Conservation (phyloP, 2,797 vertebrate species). For the Anolis apletophallus region DNA sequence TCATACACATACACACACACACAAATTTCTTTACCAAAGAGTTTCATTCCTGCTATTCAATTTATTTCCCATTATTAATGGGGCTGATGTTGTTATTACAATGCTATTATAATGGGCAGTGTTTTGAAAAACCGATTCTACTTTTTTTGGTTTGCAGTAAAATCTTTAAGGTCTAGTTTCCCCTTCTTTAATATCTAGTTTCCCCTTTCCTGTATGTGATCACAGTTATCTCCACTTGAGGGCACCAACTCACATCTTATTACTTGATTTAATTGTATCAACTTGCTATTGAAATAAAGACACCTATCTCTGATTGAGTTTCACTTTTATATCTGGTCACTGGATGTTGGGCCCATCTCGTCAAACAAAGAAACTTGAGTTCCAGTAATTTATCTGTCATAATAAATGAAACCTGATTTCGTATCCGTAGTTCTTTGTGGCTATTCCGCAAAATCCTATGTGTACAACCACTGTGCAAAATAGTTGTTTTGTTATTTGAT, state of each 20-base stretch:
- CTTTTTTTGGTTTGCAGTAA: background rate
- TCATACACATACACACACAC: too few relatives aligned
- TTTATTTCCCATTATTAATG: background rate
- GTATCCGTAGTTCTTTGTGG: background rate
- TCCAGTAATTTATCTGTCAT: background rate
- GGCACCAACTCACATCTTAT: slow-evolving; percentile 73
- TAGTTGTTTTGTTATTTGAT: too few relatives aligned
- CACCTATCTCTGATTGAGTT: slow-evolving; percentile 19
- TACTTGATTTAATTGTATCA: slow-evolving; percentile 32
- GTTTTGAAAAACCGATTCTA: background rate
- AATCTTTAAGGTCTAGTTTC: background rate
- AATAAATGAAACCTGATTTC: background rate
- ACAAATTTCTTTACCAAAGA: background rate
- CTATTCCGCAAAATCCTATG: background rate
- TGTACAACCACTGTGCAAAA: too few relatives aligned
- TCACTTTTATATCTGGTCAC: background rate
- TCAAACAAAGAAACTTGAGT: background rate
- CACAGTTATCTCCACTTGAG: slow-evolving; percentile 74
- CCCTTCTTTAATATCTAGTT: too few relatives aligned
- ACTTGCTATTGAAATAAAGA: slow-evolving; percentile 39
- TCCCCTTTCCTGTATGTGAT: slow-evolving; percentile 35
- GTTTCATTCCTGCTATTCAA: background rate
- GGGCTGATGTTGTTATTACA: background rate
- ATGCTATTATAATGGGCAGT: background rate
- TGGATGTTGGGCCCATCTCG: background rate